Evolutionary conservation across 2,113 vertebrate genomes (phyloP).

Genomic region (Podarcis cretensis): DNA sequence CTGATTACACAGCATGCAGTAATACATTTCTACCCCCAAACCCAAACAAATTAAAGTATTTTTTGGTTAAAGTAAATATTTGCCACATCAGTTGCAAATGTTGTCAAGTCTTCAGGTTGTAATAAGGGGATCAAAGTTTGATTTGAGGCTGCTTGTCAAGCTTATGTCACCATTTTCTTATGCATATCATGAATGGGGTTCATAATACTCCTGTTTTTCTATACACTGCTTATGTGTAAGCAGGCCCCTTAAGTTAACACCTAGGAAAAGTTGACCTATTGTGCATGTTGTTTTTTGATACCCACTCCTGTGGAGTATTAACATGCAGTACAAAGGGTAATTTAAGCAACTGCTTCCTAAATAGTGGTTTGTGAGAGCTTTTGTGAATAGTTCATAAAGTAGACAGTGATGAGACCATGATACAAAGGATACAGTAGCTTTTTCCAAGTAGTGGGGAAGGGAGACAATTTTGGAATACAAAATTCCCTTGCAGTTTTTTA

Average conservation of each 20-base stretch:
- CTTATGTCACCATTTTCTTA: neutral
- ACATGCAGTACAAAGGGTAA: neutral
- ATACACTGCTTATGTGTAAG: neutral
- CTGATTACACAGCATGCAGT: neutral
- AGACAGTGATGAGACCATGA: neutral
- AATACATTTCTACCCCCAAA: neutral
- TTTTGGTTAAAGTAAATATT: neutral
- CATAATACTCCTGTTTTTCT: neutral
- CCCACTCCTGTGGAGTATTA: neutral
- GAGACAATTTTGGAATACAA: neutral
- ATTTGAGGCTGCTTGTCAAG: conserved; percentile 20
- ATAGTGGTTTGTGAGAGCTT: neutral
- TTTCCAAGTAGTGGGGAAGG: neutral
- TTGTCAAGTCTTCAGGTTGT: neutral
- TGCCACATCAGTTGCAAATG: neutral
- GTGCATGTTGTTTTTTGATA: neutral
- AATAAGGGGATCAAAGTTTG: conserved; percentile 9
- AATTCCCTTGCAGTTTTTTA: neutral
- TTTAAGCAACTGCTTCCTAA: neutral
- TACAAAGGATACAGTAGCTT: neutral
- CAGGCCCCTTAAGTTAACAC: neutral
- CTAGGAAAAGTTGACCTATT: neutral
- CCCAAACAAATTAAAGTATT: neutral
- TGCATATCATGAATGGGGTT: fast-evolving
- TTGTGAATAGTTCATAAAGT: neutral